These are phyloP conservation scores for Rhopalosiphum maidis DNA, from an alignment of 1,140 invertebrate genomes.

Conservation along the genomic window DNA sequence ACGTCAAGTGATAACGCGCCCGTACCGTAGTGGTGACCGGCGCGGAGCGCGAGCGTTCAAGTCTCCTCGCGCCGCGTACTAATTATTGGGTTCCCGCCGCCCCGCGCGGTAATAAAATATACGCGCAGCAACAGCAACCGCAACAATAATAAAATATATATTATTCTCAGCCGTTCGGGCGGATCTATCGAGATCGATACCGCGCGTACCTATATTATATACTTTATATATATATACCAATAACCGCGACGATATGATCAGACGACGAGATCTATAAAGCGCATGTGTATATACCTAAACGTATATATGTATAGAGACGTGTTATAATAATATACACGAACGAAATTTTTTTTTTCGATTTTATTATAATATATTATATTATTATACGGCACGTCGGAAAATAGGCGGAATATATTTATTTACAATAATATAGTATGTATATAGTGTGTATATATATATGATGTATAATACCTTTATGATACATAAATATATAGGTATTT, in stretches of 20 bases:
- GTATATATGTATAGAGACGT: neutral
- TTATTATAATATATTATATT: constrained; percentile 19
- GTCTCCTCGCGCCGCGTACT: constrained; percentile 3
- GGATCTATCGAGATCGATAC: neutral
- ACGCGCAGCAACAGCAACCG: neutral
- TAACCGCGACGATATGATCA: constrained; percentile 20
- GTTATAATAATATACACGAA: neutral
- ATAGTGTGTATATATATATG: too few species aligned
- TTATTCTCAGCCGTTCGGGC: neutral
- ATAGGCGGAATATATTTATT: constrained; percentile 40
- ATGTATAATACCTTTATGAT: too few species aligned
- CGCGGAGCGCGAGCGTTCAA: neutral
- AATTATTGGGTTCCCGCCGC: constrained; percentile 40
- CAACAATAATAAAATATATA: constrained; percentile 27
- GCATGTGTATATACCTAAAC: neutral
- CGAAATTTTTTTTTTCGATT: neutral
- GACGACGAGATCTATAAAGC: neutral
- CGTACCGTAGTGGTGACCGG: neutral
- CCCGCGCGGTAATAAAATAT: neutral
- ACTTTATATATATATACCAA: neutral
- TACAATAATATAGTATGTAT: too few species aligned
- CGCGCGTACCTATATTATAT: too few species aligned
- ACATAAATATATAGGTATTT: too few species aligned
- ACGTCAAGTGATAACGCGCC: constrained; percentile 29
- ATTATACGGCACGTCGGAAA: neutral